phyloP scores from a whole-genome alignment of 1,140 invertebrate species.

The Drosophila bocqueti region DNA sequence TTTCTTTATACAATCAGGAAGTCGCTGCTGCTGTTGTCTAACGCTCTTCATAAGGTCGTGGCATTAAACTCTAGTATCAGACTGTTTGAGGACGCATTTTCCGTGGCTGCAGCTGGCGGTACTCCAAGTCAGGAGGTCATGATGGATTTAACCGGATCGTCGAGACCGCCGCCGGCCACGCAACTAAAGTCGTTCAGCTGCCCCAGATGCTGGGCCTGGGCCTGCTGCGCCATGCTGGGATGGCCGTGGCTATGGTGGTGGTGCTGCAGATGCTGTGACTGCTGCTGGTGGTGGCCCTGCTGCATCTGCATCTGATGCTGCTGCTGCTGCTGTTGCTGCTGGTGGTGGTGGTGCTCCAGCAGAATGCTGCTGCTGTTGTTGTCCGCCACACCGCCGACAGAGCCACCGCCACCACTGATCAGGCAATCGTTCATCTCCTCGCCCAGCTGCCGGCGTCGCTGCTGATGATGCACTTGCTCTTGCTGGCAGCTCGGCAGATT shows the following conservation, averaged over 20 bases:
- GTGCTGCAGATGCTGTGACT: conserved; percentile 65
- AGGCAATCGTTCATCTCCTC: conserved; percentile 83
- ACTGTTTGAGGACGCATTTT: conserved; percentile 58
- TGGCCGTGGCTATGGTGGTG: conserved; percentile 53
- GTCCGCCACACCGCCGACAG: conserved; percentile 56
- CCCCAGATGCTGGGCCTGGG: conserved; percentile 54
- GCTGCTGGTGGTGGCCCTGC: conserved; percentile 54
- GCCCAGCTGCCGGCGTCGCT: conserved; percentile 67
- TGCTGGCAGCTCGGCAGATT: conserved; percentile 74
- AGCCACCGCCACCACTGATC: conserved; percentile 69
- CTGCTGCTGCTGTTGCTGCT: conserved; percentile 49
- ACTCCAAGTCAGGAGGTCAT: conserved; percentile 84
- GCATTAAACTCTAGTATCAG: conserved; percentile 82
- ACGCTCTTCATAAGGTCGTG: conserved; percentile 69
- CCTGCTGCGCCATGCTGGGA: conserved; percentile 54
- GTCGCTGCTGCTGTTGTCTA: conserved; percentile 22
- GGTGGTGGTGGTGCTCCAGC: conserved; percentile 68
- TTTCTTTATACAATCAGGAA: conserved; percentile 62
- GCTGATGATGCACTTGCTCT: conserved; percentile 46
- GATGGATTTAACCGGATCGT: conserved; percentile 83
- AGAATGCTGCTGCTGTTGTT: conserved; percentile 57
- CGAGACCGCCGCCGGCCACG: conserved; percentile 70
- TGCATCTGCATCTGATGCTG: conserved; percentile 62
- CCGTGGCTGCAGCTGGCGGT: conserved; percentile 11
- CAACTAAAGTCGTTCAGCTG: conserved; percentile 81